Conservation (phyloP, 2,797 vertebrate species). For the Aythya fuligula region DNA sequence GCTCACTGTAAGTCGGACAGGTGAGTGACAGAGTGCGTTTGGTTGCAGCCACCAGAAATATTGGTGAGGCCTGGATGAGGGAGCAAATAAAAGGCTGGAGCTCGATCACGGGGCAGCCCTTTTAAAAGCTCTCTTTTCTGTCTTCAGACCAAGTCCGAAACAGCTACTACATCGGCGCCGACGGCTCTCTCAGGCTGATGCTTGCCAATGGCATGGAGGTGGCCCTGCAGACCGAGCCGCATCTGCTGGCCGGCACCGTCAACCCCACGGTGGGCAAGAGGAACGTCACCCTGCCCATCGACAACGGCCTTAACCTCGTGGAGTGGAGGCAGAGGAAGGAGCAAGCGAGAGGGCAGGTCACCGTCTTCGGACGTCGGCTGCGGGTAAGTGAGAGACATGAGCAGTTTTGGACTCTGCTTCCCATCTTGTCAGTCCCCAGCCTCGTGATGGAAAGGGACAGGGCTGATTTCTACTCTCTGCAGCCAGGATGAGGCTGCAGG, state of each 20-base stretch:
- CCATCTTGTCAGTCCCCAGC: not conserved
- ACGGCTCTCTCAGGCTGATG: slow-evolving; percentile 92
- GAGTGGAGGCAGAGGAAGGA: slow-evolving; percentile 99
- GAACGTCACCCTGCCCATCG: slow-evolving; percentile 95
- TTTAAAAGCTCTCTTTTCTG: not conserved
- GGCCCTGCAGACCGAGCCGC: slow-evolving; percentile 94
- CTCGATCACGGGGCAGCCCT: not conserved
- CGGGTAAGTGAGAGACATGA: slow-evolving; percentile 82
- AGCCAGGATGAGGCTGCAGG: not conserved
- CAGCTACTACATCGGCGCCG: slow-evolving; percentile 96
- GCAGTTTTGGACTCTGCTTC: not conserved
- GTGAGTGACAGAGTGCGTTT: not conserved
- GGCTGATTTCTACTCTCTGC: not conserved
- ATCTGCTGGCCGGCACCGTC: slow-evolving; percentile 94
- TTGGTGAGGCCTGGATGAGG: not conserved
- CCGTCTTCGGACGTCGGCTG: slow-evolving; percentile 94
- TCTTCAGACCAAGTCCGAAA: slow-evolving; percentile 95
- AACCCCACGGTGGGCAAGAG: slow-evolving; percentile 96
- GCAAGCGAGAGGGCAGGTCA: slow-evolving; percentile 94
- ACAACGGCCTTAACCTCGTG: slow-evolving; percentile 96
- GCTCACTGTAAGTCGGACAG: fast-evolving
- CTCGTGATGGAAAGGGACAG: not conserved
- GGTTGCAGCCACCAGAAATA: not conserved
- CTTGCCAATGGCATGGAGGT: slow-evolving; percentile 99
- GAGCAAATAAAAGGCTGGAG: not conserved